phyloP scores from a whole-genome alignment of 1,140 invertebrate genomes.

The Brachionus asplanchnoidis region DNA sequence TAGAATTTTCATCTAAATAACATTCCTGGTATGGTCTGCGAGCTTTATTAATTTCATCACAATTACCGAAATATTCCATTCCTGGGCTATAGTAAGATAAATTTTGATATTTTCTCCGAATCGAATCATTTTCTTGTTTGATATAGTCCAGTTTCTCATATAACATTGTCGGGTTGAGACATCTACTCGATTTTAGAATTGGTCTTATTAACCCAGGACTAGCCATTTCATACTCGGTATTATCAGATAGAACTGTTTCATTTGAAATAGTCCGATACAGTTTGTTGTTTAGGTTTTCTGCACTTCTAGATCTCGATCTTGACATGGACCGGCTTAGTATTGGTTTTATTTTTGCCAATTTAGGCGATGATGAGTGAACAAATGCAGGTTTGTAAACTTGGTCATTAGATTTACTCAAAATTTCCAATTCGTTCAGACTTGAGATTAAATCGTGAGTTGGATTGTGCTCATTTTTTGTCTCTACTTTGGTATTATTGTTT shows the following conservation, averaged over 20 bases:
- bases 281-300: neutral
- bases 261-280: neutral
- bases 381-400: neutral
- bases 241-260: neutral
- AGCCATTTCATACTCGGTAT: neutral
- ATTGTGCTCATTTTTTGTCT: neutral
- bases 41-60: neutral
- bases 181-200: neutral
- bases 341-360: neutral
- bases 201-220: neutral
- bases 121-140: neutral
- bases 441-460: neutral
- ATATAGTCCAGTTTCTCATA: neutral
- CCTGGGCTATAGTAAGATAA: neutral
- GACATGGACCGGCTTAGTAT: neutral
- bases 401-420: neutral
- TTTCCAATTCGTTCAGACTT: neutral
- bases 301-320: neutral
- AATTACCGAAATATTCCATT: neutral
- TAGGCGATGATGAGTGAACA: neutral
- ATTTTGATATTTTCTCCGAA: conserved; percentile 9
- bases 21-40: neutral
- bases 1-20: neutral
- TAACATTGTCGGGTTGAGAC: neutral
- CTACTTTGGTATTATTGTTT: neutral